Evolutionary conservation across 2,113 vertebrate species (phyloP).

Genomic region (Indicator maculatus): DNA sequence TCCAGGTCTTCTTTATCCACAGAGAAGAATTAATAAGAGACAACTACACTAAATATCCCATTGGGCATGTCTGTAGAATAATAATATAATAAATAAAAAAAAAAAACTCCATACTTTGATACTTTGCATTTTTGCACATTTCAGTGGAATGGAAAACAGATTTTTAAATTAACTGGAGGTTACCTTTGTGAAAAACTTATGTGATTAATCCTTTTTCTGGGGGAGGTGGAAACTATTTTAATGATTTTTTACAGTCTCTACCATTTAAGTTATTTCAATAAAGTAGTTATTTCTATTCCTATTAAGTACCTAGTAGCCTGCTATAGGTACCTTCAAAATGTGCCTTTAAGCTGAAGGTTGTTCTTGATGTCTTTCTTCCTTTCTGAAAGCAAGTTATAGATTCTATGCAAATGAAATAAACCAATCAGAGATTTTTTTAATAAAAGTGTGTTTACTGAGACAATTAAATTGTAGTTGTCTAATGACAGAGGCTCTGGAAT

Average conservation of each 20-base stretch:
- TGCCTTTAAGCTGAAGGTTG: not conserved
- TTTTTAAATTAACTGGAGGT: not conserved
- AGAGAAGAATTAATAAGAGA: not conserved
- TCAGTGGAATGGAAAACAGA: not conserved
- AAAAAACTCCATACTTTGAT: not conserved
- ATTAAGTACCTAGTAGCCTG: not conserved
- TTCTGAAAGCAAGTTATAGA: not conserved
- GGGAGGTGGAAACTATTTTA: not conserved
- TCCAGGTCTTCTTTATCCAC: not conserved
- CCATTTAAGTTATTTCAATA: not conserved
- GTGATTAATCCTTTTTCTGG: not conserved
- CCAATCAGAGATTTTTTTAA: not conserved
- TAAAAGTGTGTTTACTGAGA: not conserved
- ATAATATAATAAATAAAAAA: not conserved
- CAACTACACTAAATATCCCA: not conserved
- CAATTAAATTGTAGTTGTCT: not conserved
- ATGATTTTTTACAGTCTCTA: not conserved
- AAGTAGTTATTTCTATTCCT: not conserved
- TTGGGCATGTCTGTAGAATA: not conserved
- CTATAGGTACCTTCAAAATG: not conserved
- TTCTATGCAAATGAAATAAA: not conserved
- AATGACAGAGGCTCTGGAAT: not conserved
- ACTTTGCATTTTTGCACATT: not conserved
- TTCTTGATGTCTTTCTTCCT: not conserved
- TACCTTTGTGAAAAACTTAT: not conserved